Conservation (phyloP, 2,888 invertebrate species). For the Pammene fasciana region DNA sequence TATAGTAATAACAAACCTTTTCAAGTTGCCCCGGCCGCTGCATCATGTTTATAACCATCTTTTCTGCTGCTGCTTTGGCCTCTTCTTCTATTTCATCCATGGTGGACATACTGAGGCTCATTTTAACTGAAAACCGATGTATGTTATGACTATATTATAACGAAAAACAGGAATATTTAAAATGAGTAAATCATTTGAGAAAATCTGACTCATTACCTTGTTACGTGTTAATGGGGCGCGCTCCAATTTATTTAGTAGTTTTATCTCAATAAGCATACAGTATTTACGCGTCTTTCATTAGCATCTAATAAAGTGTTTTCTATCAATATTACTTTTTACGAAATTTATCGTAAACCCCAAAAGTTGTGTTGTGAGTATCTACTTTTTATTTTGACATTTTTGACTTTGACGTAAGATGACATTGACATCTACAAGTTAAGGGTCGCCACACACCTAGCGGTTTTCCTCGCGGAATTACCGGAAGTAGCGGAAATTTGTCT, state of each 20-base stretch:
- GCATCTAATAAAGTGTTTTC: background rate
- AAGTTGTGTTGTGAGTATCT: too few species aligned
- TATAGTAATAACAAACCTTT: constrained; percentile 81
- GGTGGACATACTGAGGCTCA: constrained; percentile 60
- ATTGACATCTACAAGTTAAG: too few species aligned
- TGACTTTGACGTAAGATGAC: too few species aligned
- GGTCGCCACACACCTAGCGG: too few species aligned
- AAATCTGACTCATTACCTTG: background rate
- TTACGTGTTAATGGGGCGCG: background rate
- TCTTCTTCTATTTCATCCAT: constrained; percentile 90
- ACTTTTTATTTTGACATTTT: too few species aligned
- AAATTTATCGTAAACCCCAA: too few species aligned
- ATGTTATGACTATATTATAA: background rate
- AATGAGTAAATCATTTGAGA: background rate
- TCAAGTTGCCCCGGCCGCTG: constrained; percentile 98
- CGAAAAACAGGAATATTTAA: background rate
- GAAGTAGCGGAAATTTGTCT: too few species aligned
- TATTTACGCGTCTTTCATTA: background rate
- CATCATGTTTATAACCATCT: constrained; percentile 95
- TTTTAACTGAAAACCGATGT: constrained; percentile 6
- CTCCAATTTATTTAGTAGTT: background rate
- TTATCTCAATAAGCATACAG: background rate
- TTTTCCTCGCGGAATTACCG: too few species aligned
- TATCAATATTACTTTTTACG: background rate
- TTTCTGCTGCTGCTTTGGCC: constrained; percentile 89